phyloP scores from a whole-genome alignment of 2,113 vertebrate species.

The Triplophysa tibetana region DNA sequence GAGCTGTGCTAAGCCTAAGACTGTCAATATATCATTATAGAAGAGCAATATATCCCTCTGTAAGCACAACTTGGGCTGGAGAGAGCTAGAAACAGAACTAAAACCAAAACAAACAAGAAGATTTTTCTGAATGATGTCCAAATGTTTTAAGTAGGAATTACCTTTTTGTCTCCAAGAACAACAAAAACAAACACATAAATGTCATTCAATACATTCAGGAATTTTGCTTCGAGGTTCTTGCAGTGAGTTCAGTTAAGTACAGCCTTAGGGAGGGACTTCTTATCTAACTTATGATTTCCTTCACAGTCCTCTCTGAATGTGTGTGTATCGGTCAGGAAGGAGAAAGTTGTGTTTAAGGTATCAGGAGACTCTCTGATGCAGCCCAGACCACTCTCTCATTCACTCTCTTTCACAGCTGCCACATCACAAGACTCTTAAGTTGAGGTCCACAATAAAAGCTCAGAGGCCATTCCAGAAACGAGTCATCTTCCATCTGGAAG shows the following conservation, averaged over 20 bases:
- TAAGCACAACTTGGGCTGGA: conserved; percentile 42
- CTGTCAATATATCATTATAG: conserved; percentile 50
- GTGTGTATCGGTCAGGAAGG: conserved; percentile 31
- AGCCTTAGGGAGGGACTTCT: conserved; percentile 31
- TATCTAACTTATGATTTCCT: conserved; percentile 15
- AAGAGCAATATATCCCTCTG: conserved; percentile 45
- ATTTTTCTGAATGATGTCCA: not conserved
- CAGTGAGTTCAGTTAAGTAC: conserved; percentile 8
- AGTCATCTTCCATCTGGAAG: conserved; percentile 21
- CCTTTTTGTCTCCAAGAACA: conserved; percentile 20
- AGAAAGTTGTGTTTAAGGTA: conserved; percentile 47
- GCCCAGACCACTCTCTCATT: conserved; percentile 38
- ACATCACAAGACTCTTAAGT: conserved; percentile 48
- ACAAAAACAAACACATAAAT: not conserved
- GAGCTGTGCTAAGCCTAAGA: conserved; percentile 16
- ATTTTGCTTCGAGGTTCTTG: conserved; percentile 23
- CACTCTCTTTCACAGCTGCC: conserved; percentile 43
- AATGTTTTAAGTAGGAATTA: not conserved
- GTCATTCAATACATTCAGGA: conserved; percentile 14
- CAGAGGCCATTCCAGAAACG: conserved; percentile 26
- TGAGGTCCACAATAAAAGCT: conserved; percentile 35
- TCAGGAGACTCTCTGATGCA: conserved; percentile 48
- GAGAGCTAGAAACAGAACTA: not conserved
- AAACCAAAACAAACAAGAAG: not conserved
- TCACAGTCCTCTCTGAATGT: not conserved